Evolutionary conservation across 2,888 invertebrate genomes (phyloP), one percentile per base, ranked within the genome.

Genomic region (Heteromyza rotundicornis): DNA sequence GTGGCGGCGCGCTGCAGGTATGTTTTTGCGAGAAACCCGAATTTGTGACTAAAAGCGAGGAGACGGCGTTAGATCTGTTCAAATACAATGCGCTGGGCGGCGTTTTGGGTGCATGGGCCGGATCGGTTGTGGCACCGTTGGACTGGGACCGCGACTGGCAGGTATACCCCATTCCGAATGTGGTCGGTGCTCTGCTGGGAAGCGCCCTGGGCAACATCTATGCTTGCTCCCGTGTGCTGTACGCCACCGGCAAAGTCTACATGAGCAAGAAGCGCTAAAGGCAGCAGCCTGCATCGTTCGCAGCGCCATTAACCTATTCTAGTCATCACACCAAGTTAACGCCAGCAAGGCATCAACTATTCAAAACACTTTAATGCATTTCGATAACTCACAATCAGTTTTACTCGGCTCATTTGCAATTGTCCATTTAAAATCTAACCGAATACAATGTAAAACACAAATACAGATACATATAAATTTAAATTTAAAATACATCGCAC

Each of bases 121-220:
- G 93, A 10, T 91, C 92, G 8, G 85, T 91, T 65, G 89, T 91
- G 2, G 90, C 94, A 61, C 94, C 95, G 1, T 83, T 95, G 36
- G 95, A 95, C 78, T 95, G 95, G 95, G 91, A 94, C 75, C 85
- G 89, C 64, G 90, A 91, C 12, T 95, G 94, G 92, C 94, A 94
- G 85, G 63, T 72, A 0, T 90, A 90, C 87, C 90, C 90, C 1
- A 87, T 89, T 72, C 88, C 90, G 2, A 89, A 89, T 73, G 84
- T 87, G 22, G 80, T 87, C 35, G 90, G 90, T 5, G 87, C 88
- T 1, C 72, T 90, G 2, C 64, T 86, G 51, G 89, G 89, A 12
- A 87, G 85, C 70, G 84, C 85, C 32, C 58, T 85, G 27, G 85
- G 85, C 2, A 86, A 87, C 68, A 83, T 86, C 5, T 81, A 80